Evolutionary conservation across 2,888 invertebrate species (phyloP).

Genomic region (Drosophila nr. perissopoda): DNA sequence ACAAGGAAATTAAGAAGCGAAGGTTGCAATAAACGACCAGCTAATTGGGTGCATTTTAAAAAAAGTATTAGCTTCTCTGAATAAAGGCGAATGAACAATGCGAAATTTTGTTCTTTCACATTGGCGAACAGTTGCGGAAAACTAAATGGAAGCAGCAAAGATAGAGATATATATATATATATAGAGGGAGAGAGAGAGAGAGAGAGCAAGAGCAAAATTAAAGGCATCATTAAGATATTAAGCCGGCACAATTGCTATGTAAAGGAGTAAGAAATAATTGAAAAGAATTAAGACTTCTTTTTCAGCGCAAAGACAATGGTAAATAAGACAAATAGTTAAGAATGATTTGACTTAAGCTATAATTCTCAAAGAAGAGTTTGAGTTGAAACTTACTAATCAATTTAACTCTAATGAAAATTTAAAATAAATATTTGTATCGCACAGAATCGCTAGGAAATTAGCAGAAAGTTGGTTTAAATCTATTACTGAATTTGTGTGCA

Average conservation of each 20-base stretch:
- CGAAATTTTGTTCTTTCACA: background rate
- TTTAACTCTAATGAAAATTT: background rate
- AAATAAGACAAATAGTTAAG: conserved; percentile 5
- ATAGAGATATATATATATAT: background rate
- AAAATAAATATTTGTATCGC: background rate
- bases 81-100: conserved; percentile 28
- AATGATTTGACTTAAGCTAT: background rate
- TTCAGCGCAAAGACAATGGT: conserved; percentile 13
- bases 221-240: conserved; percentile 29
- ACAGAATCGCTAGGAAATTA: background rate
- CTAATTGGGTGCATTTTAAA: conserved; percentile 66
- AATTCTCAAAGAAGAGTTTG: background rate
- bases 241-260: conserved; percentile 13
- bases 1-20: conserved; percentile 42
- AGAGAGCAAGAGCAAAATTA: conserved; percentile 5
- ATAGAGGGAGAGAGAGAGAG: background rate
- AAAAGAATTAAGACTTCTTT: conserved; percentile 22
- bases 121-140: conserved; percentile 1
- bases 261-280: conserved; percentile 16
- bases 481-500: background rate
- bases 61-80: conserved; percentile 60
- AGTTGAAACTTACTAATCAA: background rate
- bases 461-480: background rate
- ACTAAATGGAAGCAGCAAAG: conserved; percentile 10
- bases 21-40: conserved; percentile 55